Evolutionary conservation across 2,113 vertebrate genomes (phyloP), one percentile per base, ranked within the genome.

Genomic region (Scomber scombrus): DNA sequence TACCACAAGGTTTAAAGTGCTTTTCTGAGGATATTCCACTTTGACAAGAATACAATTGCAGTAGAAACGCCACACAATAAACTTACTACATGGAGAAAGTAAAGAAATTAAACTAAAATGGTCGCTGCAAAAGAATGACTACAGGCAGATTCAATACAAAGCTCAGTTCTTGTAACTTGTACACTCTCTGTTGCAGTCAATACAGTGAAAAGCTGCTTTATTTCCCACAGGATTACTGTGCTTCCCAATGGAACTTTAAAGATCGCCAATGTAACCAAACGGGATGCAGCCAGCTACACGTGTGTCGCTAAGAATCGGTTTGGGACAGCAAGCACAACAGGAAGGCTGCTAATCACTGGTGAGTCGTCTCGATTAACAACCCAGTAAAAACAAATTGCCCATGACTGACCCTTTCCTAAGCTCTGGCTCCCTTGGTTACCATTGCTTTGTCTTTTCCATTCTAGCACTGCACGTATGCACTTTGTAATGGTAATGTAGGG

Each of bases 241-340:
- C 78, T 96, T 21, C 89, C 96, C 73, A 97, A 98, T 50, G 97
- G 97, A 88, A 96, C 96, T 0, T 91, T 99, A 3, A 95, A 89
- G 88, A 95, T 99, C 45, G 73, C 92, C 81, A 98, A 97, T 0
- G 96, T 97, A 70, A 97, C 95, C 57, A 97, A 95, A 88, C 91
- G 40, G 23, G 98, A 99, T 49, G 93, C 94, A 61, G 97, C 95
- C 68, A 95, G 81, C 84, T 99, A 98, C 86, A 97, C 93, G 0
- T 99, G 98, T 80, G 75, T 96, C 51, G 97, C 97, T 11, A 95
- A 95, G 89, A 99, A 99, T 90, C 96, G 96, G 92, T 99, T 99
- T 94, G 98, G 98, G 70, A 91, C 91, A n/a, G 96, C 97, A 12
- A 98, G 89, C 76, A 96, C 95, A 21, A 95, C 96, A 8, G 97